A percentile compares a stretch with the other conserved stretches of the same genome.
Conservation (phyloP, 2,888 invertebrate species). For the Alloplasta piceator region DNA sequence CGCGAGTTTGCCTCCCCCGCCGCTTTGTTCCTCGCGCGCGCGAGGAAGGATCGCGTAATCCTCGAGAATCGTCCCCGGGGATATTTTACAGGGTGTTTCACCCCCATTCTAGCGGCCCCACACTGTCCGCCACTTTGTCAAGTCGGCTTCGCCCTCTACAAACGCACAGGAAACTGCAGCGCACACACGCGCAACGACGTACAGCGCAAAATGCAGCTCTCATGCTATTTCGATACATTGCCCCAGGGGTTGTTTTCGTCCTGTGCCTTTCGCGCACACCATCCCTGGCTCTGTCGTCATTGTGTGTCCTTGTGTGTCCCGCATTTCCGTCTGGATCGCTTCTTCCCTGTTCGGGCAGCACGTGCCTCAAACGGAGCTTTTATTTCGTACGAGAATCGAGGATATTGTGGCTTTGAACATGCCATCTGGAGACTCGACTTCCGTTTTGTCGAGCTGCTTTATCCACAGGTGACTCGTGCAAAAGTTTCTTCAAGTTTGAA, state of each 20-base stretch:
- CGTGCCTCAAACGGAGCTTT: conserved; percentile 18
- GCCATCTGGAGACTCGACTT: conserved; percentile 2
- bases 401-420: conserved; percentile 18
- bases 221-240: conserved; percentile 22
- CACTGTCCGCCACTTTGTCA: conserved; percentile 71
- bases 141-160: conserved; percentile 57
- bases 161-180: conserved; percentile 28
- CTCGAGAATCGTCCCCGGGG: conserved; percentile 75
- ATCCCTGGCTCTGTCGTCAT: background rate
- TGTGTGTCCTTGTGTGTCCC: conserved; percentile 27
- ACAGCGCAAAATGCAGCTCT: conserved; percentile 23
- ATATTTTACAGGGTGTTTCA: conserved; percentile 75
- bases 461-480: no score
- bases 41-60: conserved; percentile 75
- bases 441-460: no score
- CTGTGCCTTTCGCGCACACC: background rate
- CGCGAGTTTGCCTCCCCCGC: conserved; percentile 59
- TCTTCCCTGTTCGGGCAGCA: conserved; percentile 7
- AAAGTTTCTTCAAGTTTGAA: no score
- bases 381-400: background rate
- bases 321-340: conserved; percentile 29
- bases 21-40: conserved; percentile 58
- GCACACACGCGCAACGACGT: conserved; percentile 7
- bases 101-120: conserved; percentile 51
- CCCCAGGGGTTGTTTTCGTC: conserved; percentile 12